These are phyloP conservation scores for Microtus oregoni DNA, from an alignment of 2,113 vertebrate genomes.

Conservation along the genomic window DNA sequence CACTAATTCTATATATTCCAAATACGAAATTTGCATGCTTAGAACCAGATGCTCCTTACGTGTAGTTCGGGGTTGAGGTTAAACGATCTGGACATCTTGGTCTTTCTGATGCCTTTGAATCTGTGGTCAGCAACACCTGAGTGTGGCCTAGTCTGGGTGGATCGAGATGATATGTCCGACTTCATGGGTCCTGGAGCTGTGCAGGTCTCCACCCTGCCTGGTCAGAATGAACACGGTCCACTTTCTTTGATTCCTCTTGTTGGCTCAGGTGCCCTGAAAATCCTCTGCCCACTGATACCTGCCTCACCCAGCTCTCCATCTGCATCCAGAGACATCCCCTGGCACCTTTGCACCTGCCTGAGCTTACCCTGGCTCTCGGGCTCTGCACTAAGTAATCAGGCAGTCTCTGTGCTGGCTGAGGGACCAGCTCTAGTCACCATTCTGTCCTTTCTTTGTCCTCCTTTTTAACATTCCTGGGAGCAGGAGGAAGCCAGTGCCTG, in stretches of 20 bases:
- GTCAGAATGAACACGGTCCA: neutral
- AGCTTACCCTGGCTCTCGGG: neutral
- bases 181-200: neutral
- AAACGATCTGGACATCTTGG: neutral
- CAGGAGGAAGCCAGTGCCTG: neutral
- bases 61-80: neutral
- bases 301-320: neutral
- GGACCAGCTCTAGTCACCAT: neutral
- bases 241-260: neutral
- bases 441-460: neutral
- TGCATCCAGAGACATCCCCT: neutral
- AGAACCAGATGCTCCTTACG: neutral
- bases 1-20: neutral
- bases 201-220: neutral
- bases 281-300: neutral
- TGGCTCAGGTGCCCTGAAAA: neutral
- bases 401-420: neutral
- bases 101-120: slow-evolving; percentile 5
- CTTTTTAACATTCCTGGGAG: neutral
- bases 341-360: neutral
- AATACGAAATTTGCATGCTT: neutral
- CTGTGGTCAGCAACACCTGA: neutral
- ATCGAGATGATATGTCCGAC: neutral
- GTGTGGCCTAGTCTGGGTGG: neutral
- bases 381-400: too few species aligned